A percentile compares a stretch with the other conserved stretches of the same genome.
Conservation (phyloP, 2,888 invertebrate genomes). For the Cyclophora albipunctata region DNA sequence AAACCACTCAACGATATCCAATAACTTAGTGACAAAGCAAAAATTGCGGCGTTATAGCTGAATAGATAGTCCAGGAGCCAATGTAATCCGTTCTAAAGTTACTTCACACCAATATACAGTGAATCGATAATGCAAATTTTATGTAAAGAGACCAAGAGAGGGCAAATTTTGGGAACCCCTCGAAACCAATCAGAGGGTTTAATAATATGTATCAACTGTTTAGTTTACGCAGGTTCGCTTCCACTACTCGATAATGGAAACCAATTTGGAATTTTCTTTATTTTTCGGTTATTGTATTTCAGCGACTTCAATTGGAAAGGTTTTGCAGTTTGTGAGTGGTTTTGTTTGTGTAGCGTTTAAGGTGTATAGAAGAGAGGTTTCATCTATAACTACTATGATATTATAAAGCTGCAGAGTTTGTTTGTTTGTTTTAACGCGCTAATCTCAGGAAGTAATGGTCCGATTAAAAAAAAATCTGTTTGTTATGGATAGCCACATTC, state of each 20-base stretch:
- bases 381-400: too few species aligned
- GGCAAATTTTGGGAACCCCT: constrained; percentile 48
- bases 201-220: constrained; percentile 63
- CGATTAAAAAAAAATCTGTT: too few species aligned
- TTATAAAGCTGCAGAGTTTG: too few species aligned
- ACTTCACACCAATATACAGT: constrained; percentile 32
- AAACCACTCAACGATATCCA: too few species aligned
- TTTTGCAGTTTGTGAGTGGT: too few species aligned
- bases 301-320: too few species aligned
- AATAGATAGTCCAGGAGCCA: background rate
- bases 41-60: constrained; percentile 3
- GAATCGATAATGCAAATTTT: constrained; percentile 70
- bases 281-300: too few species aligned
- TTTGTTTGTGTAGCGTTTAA: too few species aligned
- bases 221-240: constrained; percentile 44
- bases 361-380: too few species aligned
- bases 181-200: constrained; percentile 48
- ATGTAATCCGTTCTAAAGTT: constrained; percentile 30
- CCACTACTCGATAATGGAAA: constrained; percentile 27
- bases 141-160: constrained; percentile 59
- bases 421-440: too few species aligned
- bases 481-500: too few species aligned
- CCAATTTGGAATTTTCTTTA: background rate
- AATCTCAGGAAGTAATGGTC: too few species aligned
- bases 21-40: constrained; percentile 7